Base-by-base conservation (phyloP, 2,888 invertebrate species). In the Chaitophorus viminalis region DNA sequence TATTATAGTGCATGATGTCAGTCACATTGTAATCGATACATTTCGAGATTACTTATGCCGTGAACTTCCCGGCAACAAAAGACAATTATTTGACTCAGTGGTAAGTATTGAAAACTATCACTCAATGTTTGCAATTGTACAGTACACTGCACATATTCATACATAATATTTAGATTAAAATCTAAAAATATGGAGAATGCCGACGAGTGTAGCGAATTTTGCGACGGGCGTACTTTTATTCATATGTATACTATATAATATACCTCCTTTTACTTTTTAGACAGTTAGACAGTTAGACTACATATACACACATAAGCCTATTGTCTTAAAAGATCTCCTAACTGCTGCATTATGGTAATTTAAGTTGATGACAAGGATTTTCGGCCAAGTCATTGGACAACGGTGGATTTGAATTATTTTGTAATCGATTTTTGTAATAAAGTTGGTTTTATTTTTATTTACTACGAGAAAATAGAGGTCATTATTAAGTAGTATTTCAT, bases 81-180 rank as follows among this genome's bases (percentile, higher is more conserved):
- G 33, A 18, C 65, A 75, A 81, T 33, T 81, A 60, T 81, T 75
- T 33, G 65, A 87, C 14, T 85, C 77, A 25, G 8, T 0, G 33
- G 84, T 77, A 52, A 39, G 74, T n/a, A 52, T 52, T 52, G 52
- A 25, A 65, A 18, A n/a, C n/a, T n/a, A n/a, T n/a, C n/a, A n/a
- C n/a, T n/a, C n/a, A n/a, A n/a, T n/a, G n/a, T n/a, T n/a, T n/a
- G 17, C 11, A 52, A 9, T 14, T 5, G 52, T 52, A 52, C 8
- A 14, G 17, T 2, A 52, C 52, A 36, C 36, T 3, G 3, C 36
- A 6, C 3, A 6, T 36, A n/a, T 46, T 14, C 14, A 14, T 1
- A 46, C 11, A 46, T 3, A 46, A 0, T 46, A 14, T 46, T 1
- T 11, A 46, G 14, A 46, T 46, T 46, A 46, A 14, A 46, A 14